Evolutionary conservation across 2,888 invertebrate species (phyloP), one percentile per base, ranked within the genome.

Genomic region (Hydrotaea diabolus): DNA sequence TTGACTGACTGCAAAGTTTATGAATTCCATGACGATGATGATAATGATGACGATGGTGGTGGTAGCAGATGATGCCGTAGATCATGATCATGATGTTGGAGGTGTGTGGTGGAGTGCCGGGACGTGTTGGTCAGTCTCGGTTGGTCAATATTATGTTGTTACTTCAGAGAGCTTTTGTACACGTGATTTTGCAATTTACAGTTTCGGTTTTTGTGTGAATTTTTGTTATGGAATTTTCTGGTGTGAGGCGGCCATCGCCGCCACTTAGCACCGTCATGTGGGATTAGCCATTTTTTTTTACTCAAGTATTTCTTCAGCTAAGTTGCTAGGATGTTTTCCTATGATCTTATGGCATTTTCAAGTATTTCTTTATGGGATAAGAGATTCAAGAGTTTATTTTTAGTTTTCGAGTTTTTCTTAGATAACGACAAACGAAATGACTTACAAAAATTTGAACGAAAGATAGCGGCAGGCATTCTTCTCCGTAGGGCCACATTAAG

Each of bases 101-200:
- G 59, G 8, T 66, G 39, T n/a, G 39, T 43, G 43, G 3, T 66
- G 39, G 31, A 4, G 7, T 7, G 31, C 7, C 7, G 31, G 31
- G n/a, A n/a, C 31, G 7, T 59, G 69, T 0, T 66, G 64, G 64
- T 13, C 21, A 21, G 23, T 21, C 36, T 66, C 66, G 43, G 7
- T 69, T 69, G 69, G 69, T 46, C 46, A 46, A 46, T 43, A 39
- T 69, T 69, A 9, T 21, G 39, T 26, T 21, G 39, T 46, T 69
- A 69, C 23, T 46, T 66, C 43, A 69, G 43, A 46, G 19, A 7
- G 43, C 11, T 23, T n/a, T n/a, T n/a, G n/a, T n/a, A n/a, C 66
- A 82, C 74, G 77, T 84, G 83, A 80, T 75, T 71, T 49, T 74
- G 59, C 80, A 77, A 80, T 77, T 80, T 83, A 66, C 72, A 69